Percentiles rank a stretch among this genome's conserved stretches.
phyloP scores from a whole-genome alignment of 1,140 invertebrate genomes.

The Danaus melanippus region DNA sequence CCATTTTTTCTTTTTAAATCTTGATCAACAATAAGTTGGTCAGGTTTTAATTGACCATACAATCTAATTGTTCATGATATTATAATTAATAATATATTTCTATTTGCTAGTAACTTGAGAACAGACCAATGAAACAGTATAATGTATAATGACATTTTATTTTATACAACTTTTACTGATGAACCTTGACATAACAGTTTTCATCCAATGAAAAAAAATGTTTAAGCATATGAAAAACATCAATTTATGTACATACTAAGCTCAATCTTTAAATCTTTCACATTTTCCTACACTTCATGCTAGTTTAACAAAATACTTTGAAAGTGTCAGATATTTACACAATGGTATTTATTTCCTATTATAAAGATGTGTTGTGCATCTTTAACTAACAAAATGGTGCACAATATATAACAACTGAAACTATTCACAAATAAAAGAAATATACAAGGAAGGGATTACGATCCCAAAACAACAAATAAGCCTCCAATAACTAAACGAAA shows the following conservation, averaged over 20 bases:
- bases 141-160: constrained; percentile 26
- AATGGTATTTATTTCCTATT: too few relatives aligned
- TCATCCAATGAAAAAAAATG: constrained; percentile 41
- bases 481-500: too few relatives aligned
- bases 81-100: background rate
- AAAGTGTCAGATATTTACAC: too few relatives aligned
- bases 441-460: too few relatives aligned
- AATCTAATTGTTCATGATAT: too few relatives aligned
- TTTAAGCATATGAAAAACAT: constrained; percentile 48
- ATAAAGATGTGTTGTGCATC: too few relatives aligned
- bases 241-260: constrained; percentile 51
- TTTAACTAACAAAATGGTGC: too few relatives aligned
- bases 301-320: constrained; percentile 26
- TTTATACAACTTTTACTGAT: constrained; percentile 41
- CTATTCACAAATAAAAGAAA: too few relatives aligned
- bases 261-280: constrained; percentile 37
- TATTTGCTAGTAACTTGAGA: background rate
- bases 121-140: constrained; percentile 6
- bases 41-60: background rate
- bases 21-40: background rate
- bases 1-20: constrained; percentile 6
- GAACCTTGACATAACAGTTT: constrained; percentile 38
- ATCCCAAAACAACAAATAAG: too few relatives aligned
- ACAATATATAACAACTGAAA: too few relatives aligned
- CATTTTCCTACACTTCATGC: constrained; percentile 32